Evolutionary conservation across 1,140 invertebrate species (phyloP), one percentile per base, ranked within the genome.

Genomic region (Eufriesea mexicana): DNA sequence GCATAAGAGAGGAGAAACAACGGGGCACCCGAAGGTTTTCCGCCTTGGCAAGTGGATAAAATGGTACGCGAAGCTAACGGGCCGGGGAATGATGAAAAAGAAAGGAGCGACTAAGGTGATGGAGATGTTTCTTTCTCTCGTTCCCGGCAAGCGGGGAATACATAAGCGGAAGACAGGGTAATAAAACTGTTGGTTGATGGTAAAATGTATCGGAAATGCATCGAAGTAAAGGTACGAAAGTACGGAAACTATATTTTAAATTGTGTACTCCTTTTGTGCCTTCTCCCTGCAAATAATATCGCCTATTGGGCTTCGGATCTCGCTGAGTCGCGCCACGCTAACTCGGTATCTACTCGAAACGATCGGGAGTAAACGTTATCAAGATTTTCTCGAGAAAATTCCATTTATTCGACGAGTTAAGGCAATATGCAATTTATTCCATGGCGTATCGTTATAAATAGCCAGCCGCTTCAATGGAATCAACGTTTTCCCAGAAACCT

Each of bases 351-450:
- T n/a, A 55, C n/a, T 6, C 35, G 42, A 16, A 74, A 55, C 45
- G 42, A 74, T 74, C 55, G 54, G n/a, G 55, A 16, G 35, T 45
- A 55, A 57, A 74, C 6, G 45, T 45, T 57, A n/a, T 59, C 54
- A 45, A 42, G 35, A 74, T 74, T 59, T 35, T 61, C 47, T 71
- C 28, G 47, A 14, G 68, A 51, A 28, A 51, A 71, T 71, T 71
- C n/a, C 59, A 59, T 74, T 74, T 74, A 74, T 57, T 12, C 12
- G 35, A 28, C 45, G n/a, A 49, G 51, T 55, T 45, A 45, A 57
- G 54, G 71, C 23, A 55, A 57, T 59, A n/a, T 54, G 55, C 54
- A 23, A 73, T 73, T 55, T 45, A 73, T 73, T 73, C 35, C 35
- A 28, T 25, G 14, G 10, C 45, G 45, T 49, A 18, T 70, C 45